Conservation (phyloP, 1,140 invertebrate species). For the Neotoxoptera formosana region DNA sequence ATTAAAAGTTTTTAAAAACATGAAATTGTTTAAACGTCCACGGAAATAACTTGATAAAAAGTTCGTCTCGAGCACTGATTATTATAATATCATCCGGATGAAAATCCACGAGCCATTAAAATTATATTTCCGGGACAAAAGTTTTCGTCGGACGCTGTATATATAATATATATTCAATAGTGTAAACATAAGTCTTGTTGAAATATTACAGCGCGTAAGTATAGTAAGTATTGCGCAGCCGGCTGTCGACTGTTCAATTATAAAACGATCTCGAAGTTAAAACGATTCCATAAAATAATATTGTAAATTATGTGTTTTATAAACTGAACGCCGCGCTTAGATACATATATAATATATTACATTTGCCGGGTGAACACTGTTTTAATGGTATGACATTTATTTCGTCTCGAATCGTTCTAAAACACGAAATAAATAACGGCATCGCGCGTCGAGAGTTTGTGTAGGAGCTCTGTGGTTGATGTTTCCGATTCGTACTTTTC, state of each 20-base stretch:
- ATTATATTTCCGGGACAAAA: background rate
- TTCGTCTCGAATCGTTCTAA: background rate
- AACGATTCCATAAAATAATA: conserved; percentile 2
- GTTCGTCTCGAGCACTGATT: background rate
- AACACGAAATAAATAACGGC: background rate
- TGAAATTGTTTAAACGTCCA: background rate
- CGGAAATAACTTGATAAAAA: background rate
- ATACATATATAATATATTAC: background rate
- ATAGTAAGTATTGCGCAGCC: background rate
- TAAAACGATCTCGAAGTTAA: background rate
- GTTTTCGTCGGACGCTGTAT: background rate
- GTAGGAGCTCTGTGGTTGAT: background rate
- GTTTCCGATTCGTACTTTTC: background rate
- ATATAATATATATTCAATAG: conserved; percentile 8
- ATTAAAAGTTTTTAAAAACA: conserved; percentile 6
- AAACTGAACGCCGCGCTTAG: background rate
- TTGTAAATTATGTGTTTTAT: background rate
- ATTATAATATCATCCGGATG: background rate
- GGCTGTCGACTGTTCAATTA: background rate
- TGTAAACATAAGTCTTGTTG: background rate
- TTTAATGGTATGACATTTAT: background rate
- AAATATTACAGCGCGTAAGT: background rate
- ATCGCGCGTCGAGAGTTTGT: background rate
- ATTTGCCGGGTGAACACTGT: background rate
- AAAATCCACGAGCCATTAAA: background rate